These are phyloP conservation scores for Panthera tigris DNA, from an alignment of 2,113 vertebrate species.

Conservation along the genomic window DNA sequence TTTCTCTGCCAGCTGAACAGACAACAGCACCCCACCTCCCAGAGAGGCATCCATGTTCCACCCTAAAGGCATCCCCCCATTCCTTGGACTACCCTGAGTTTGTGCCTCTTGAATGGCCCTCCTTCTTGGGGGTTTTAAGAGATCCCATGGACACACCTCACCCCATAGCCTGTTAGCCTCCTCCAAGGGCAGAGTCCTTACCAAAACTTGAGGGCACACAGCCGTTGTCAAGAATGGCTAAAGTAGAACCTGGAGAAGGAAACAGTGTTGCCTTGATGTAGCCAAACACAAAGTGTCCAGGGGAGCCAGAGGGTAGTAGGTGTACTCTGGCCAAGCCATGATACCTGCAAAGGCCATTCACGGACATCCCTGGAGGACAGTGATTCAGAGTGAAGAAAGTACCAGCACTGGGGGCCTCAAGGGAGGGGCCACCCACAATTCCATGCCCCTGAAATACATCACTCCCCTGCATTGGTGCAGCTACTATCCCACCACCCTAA, in stretches of 20 bases:
- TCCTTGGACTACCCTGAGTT: not conserved
- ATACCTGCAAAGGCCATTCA: not conserved
- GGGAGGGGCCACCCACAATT: not conserved
- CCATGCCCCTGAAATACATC: not conserved
- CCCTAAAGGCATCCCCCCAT: not conserved
- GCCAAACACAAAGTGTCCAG: not conserved
- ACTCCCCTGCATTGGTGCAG: not conserved
- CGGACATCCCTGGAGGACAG: not conserved
- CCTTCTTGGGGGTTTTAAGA: not conserved
- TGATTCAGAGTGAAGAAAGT: not conserved
- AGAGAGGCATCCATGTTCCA: not conserved
- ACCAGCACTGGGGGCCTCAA: not conserved
- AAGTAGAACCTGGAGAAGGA: not conserved
- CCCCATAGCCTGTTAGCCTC: not conserved
- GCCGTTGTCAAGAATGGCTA: not conserved
- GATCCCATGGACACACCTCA: not conserved
- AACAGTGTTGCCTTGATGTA: not conserved
- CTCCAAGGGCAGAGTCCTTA: not conserved
- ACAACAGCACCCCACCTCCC: not conserved
- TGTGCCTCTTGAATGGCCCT: not conserved
- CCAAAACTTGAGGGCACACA: not conserved
- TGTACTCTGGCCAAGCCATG: not conserved
- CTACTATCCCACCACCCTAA: not conserved
- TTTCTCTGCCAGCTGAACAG: not conserved
- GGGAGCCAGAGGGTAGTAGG: not conserved